These are phyloP conservation scores for Eristalis arbustorum DNA, from an alignment of 2,888 invertebrate species.

Conservation along the genomic window DNA sequence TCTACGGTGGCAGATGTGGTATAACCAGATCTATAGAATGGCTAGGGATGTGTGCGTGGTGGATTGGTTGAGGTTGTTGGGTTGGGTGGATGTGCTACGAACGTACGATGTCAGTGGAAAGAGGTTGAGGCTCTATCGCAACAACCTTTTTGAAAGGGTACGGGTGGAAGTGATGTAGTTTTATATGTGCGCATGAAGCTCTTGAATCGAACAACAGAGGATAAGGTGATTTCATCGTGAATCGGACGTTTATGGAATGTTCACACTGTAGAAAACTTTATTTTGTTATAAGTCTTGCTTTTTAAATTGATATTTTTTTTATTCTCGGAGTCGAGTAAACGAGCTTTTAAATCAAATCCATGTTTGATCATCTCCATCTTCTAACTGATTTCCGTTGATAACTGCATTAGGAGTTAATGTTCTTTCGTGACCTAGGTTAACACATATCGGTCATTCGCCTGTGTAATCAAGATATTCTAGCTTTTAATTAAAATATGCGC, in stretches of 20 bases:
- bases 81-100: slow-evolving; percentile 57
- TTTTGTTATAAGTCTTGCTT: background rate
- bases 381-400: too few relatives aligned
- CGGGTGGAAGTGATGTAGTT: slow-evolving; percentile 29
- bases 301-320: background rate
- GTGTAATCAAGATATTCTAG: too few relatives aligned
- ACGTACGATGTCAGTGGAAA: slow-evolving; percentile 34
- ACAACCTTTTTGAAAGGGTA: slow-evolving; percentile 14
- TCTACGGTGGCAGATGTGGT: slow-evolving; percentile 62
- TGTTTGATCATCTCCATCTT: too few relatives aligned
- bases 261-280: slow-evolving; percentile 25
- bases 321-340: background rate
- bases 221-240: slow-evolving; percentile 50
- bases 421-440: too few relatives aligned
- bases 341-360: too few relatives aligned
- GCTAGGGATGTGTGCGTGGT: slow-evolving; percentile 13
- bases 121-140: slow-evolving; percentile 19
- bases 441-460: too few relatives aligned
- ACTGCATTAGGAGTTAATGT: too few relatives aligned
- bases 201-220: slow-evolving; percentile 30
- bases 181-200: slow-evolving; percentile 63
- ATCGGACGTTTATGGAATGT: slow-evolving; percentile 20
- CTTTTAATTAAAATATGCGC: too few relatives aligned
- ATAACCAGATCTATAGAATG: slow-evolving; percentile 42
- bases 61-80: background rate